Conservation (phyloP, 2,888 invertebrate genomes). For the Scaptomyza parva region DNA sequence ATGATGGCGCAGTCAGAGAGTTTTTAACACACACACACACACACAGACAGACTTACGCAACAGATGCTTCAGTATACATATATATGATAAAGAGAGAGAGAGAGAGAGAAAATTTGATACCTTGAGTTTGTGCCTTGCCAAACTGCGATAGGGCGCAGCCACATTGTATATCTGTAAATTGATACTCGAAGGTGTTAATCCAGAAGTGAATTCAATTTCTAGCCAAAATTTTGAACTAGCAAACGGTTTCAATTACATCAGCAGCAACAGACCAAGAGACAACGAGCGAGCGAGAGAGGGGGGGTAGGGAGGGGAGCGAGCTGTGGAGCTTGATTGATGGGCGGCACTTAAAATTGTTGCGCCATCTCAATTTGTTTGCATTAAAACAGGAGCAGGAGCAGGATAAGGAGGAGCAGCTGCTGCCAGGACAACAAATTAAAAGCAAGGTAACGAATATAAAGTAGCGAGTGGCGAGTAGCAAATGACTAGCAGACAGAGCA, state of each 20-base stretch:
- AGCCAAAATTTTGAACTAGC: conserved; percentile 32
- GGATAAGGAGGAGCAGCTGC: conserved; percentile 12
- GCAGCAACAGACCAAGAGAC: no score
- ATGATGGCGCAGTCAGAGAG: conserved; percentile 8
- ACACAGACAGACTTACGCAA: conserved; percentile 7
- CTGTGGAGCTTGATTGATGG: conserved; percentile 58
- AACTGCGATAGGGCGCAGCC: conserved; percentile 83
- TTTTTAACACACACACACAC: conserved; percentile 7
- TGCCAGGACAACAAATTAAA: conserved; percentile 37
- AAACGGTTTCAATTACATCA: conserved; percentile 16
- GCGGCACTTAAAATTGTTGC: conserved; percentile 50
- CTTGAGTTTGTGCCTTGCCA: conserved; percentile 82
- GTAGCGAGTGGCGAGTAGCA: conserved; percentile 11
- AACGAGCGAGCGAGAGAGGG: neutral
- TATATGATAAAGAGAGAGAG: neutral
- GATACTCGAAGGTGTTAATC: conserved; percentile 68
- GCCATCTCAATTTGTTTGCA: conserved; percentile 64
- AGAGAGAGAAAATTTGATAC: conserved; percentile 56
- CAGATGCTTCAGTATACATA: neutral
- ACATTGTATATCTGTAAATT: conserved; percentile 83
- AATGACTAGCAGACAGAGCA: conserved; percentile 7
- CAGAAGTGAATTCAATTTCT: conserved; percentile 13
- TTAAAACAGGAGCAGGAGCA: conserved; percentile 28
- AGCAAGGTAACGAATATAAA: conserved; percentile 33
- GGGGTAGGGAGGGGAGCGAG: no score